Conservation (phyloP, 2,888 invertebrate genomes). For the Hartigia nigra region DNA sequence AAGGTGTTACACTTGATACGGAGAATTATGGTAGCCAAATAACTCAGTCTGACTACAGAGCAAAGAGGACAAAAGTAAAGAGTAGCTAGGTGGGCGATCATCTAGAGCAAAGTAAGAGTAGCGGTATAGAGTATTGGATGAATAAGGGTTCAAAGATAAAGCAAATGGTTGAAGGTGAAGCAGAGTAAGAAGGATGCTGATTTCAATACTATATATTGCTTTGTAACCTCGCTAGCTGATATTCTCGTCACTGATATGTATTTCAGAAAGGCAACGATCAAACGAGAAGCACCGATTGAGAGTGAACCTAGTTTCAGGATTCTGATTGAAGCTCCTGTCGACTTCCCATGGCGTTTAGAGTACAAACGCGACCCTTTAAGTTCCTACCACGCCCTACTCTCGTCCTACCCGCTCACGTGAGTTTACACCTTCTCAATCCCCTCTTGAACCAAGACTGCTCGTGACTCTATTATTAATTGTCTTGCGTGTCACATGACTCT, state of each 20-base stretch:
- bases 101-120: background rate
- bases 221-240: background rate
- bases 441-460: background rate
- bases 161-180: background rate
- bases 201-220: background rate
- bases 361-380: background rate
- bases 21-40: background rate
- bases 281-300: background rate
- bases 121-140: background rate
- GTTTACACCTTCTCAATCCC: background rate
- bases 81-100: background rate
- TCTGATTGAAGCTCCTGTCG: background rate
- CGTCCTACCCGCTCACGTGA: background rate
- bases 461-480: background rate
- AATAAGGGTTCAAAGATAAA: background rate
- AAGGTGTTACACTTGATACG: background rate
- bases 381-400: background rate
- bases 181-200: background rate
- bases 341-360: background rate
- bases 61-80: too few species aligned
- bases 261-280: background rate
- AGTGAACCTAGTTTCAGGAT: background rate
- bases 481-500: background rate
- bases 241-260: background rate
- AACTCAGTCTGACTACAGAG: background rate